These are phyloP conservation scores for Girardia tigrina DNA, from an alignment of 2,888 invertebrate genomes.

Conservation along the genomic window DNA sequence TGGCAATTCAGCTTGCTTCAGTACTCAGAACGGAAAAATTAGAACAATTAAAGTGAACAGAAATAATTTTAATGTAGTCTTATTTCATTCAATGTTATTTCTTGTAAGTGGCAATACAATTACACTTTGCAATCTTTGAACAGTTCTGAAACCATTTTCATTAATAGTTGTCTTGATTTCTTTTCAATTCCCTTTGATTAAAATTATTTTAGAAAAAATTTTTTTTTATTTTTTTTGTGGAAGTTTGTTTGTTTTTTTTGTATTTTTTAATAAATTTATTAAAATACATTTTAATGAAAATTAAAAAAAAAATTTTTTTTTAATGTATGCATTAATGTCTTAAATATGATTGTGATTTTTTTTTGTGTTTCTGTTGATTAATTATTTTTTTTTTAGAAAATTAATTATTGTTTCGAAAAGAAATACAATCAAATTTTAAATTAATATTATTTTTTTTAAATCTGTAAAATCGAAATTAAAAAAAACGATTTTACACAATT, in stretches of 20 bases:
- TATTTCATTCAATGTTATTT: constrained; percentile 18
- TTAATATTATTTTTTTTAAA: no score
- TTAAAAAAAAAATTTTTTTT: no score
- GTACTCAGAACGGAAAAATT: constrained; percentile 23
- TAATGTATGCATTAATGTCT: no score
- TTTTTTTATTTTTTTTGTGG: neutral
- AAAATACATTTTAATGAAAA: no score
- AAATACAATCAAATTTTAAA: no score
- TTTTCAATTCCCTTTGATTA: neutral
- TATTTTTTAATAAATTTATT: no score
- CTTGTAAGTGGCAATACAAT: constrained; percentile 17
- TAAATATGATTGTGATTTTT: no score
- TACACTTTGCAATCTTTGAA: constrained; percentile 17
- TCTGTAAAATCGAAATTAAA: no score
- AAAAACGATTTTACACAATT: no score
- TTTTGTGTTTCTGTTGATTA: no score
- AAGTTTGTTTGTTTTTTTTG: neutral
- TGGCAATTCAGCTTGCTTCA: constrained; percentile 23
- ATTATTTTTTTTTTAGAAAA: no score
- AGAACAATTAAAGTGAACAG: constrained; percentile 23
- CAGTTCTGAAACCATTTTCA: constrained; percentile 23
- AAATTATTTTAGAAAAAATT: neutral
- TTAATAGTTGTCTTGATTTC: constrained; percentile 23
- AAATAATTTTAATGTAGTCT: constrained; percentile 17
- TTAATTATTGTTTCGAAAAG: no score